Conservation (phyloP, 2,797 vertebrate genomes). For the Percopsis omiscomaycus region DNA sequence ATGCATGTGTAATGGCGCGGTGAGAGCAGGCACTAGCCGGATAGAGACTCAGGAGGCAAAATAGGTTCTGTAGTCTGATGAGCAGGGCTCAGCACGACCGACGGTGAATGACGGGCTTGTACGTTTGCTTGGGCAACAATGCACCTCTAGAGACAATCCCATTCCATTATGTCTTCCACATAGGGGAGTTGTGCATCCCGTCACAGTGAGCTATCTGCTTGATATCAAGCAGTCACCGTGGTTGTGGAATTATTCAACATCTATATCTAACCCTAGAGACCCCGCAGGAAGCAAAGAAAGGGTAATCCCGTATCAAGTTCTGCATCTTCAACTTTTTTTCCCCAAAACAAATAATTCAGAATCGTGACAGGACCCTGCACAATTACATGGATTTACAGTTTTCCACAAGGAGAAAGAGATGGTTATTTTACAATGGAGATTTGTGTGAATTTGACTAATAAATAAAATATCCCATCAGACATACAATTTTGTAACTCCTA, state of each 20-base stretch:
- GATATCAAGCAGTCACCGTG: slow-evolving; percentile 21
- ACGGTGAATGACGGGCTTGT: too few species aligned
- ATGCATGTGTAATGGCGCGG: too few species aligned
- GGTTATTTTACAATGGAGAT: slow-evolving; percentile 10
- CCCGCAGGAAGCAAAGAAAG: slow-evolving; percentile 52
- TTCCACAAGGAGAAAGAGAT: slow-evolving; percentile 47
- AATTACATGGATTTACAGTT: slow-evolving; percentile 52
- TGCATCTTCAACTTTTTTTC: slow-evolving; percentile 48
- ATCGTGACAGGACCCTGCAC: slow-evolving; percentile 58
- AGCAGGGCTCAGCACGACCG: too few species aligned
- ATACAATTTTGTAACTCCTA: too few species aligned
- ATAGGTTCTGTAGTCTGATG: too few species aligned
- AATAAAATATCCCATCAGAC: not conserved
- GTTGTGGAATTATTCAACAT: slow-evolving; percentile 40
- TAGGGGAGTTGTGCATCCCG: slow-evolving; percentile 37
- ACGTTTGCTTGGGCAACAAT: slow-evolving; percentile 34
- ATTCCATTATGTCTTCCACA: slow-evolving; percentile 54
- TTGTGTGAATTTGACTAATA: not conserved
- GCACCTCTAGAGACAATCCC: slow-evolving; percentile 48
- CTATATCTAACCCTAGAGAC: slow-evolving; percentile 49
- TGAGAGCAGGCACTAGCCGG: too few species aligned
- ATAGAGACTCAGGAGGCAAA: too few species aligned
- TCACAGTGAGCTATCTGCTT: slow-evolving; percentile 24
- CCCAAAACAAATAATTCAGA: slow-evolving; percentile 59
- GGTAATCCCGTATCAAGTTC: slow-evolving; percentile 37